These are phyloP conservation scores for Caenorhabditis plicata DNA, from an alignment of 2,888 invertebrate species.

Conservation along the genomic window DNA sequence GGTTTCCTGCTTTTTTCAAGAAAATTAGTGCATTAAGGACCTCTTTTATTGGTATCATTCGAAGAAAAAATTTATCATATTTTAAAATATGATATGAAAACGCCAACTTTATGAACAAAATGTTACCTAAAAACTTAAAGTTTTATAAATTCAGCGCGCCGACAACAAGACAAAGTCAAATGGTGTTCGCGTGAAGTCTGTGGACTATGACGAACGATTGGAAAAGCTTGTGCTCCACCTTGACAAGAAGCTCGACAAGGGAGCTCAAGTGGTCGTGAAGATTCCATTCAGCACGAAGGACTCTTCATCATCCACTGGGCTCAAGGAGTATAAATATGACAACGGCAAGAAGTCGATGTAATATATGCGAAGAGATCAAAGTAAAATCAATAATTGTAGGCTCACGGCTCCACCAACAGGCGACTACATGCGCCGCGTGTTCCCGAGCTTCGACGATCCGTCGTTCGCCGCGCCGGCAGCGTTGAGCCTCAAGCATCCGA, in stretches of 20 bases:
- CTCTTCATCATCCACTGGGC: constrained; percentile 24
- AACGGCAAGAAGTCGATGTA: constrained; percentile 4
- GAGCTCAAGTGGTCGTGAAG: constrained; percentile 24
- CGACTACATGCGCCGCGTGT: constrained; percentile 25
- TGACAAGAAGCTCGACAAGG: constrained; percentile 37
- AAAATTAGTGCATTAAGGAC: too few species aligned
- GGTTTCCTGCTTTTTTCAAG: too few species aligned
- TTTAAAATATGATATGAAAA: constrained; percentile 3
- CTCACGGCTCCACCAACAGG: constrained; percentile 27
- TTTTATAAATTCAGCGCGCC: too few species aligned
- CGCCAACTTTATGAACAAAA: too few species aligned
- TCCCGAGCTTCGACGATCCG: constrained; percentile 33
- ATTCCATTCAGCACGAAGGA: constrained; percentile 27
- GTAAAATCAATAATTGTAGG: constrained; percentile 6
- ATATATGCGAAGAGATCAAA: neutral
- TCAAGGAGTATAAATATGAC: constrained; percentile 24
- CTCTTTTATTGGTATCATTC: too few species aligned
- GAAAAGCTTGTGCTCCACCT: constrained; percentile 49
- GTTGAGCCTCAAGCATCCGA: constrained; percentile 19
- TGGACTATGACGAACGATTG: constrained; percentile 43
- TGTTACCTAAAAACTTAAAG: too few species aligned
- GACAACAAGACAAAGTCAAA: too few species aligned
- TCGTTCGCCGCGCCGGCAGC: constrained; percentile 27
- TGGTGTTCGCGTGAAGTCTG: constrained; percentile 19
- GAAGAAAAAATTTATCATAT: neutral